A percentile compares a stretch with the other conserved stretches of the same genome.
phyloP scores from a whole-genome alignment of 2,113 vertebrate genomes.

The Pantherophis guttatus region DNA sequence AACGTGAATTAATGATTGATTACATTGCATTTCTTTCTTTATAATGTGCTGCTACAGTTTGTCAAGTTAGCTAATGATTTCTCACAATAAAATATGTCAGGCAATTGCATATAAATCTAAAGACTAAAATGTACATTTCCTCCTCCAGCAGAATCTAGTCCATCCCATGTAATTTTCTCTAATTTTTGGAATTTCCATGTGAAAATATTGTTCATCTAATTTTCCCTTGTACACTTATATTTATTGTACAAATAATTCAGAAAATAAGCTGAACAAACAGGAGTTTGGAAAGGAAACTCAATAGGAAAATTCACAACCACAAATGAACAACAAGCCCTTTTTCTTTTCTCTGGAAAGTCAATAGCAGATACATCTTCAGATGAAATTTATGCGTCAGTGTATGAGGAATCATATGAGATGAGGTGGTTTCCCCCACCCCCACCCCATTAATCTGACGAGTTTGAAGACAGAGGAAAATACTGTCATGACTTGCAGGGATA shows the following conservation, averaged over 20 bases:
- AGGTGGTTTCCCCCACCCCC: no score
- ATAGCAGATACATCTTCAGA: background rate
- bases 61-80: constrained; percentile 32
- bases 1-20: constrained; percentile 21
- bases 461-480: background rate
- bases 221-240: background rate
- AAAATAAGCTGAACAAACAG: background rate
- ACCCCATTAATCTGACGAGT: background rate
- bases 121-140: background rate
- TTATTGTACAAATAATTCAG: background rate
- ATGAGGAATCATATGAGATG: background rate
- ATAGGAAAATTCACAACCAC: background rate
- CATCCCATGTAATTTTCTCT: background rate
- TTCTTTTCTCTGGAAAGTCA: background rate
- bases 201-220: background rate
- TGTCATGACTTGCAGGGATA: background rate
- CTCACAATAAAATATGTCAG: background rate
- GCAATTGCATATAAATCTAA: constrained; percentile 28
- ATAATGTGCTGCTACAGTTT: background rate
- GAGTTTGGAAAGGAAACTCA: background rate
- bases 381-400: background rate
- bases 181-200: background rate
- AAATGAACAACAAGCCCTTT: background rate
- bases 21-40: constrained; percentile 16
- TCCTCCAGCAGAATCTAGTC: background rate